Evolutionary conservation across 2,113 vertebrate genomes (phyloP).

Genomic region (Panthera uncia): DNA sequence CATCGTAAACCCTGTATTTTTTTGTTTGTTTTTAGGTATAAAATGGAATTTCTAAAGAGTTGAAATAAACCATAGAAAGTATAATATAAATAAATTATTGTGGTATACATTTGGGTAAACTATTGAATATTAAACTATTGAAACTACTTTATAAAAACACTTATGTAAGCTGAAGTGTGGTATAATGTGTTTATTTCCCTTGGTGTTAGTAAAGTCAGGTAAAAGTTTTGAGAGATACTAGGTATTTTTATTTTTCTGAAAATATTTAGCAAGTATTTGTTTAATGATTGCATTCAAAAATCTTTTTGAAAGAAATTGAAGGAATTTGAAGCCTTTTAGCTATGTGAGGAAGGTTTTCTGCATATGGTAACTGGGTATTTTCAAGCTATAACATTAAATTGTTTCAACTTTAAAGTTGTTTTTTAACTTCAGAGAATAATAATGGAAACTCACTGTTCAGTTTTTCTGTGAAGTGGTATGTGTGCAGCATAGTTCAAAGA

Average conservation of each 20-base stretch:
- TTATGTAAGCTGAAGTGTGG: not conserved
- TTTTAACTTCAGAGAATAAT: not conserved
- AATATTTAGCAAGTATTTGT: not conserved
- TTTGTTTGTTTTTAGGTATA: not conserved
- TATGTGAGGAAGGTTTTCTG: not conserved
- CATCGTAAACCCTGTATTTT: not conserved
- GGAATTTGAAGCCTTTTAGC: not conserved
- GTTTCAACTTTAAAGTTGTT: slow-evolving; percentile 8
- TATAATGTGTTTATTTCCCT: not conserved
- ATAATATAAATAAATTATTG: not conserved
- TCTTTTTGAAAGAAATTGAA: not conserved
- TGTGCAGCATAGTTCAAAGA: slow-evolving; percentile 7
- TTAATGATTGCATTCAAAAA: not conserved
- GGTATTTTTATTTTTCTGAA: slow-evolving; percentile 26
- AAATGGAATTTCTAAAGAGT: slow-evolving; percentile 37
- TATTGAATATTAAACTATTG: not conserved
- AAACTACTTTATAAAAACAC: slow-evolving; percentile 18
- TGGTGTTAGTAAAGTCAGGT: not conserved
- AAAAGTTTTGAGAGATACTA: not conserved
- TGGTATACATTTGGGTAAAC: not conserved
- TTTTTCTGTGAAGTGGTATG: not conserved
- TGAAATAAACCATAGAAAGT: not conserved
- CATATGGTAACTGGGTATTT: slow-evolving; percentile 9
- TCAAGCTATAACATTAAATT: not conserved
- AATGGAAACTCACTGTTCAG: not conserved